Conservation (phyloP, 2,113 vertebrate genomes). For the Hemiscyllium ocellatum region DNA sequence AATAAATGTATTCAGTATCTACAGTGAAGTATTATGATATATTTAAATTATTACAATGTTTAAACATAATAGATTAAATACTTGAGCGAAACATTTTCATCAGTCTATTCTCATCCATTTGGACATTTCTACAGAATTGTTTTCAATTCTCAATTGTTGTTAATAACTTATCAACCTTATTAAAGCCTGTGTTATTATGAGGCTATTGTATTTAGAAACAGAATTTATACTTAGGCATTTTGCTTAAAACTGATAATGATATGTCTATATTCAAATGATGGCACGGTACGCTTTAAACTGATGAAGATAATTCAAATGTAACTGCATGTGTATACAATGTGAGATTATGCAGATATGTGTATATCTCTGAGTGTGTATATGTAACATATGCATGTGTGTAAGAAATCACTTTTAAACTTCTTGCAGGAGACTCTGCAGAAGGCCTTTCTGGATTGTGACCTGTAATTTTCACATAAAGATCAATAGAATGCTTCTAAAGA, state of each 20-base stretch:
- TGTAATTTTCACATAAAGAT: neutral
- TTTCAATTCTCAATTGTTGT: neutral
- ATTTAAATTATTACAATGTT: neutral
- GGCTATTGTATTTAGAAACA: neutral
- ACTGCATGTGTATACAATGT: neutral
- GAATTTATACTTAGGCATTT: neutral
- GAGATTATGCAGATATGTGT: neutral
- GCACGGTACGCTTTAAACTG: neutral
- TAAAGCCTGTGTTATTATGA: neutral
- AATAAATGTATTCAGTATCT: neutral
- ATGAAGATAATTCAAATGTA: neutral
- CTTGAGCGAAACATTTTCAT: neutral
- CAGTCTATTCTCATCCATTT: neutral
- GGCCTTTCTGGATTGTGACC: neutral
- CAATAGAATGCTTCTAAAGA: neutral
- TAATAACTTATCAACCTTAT: neutral
- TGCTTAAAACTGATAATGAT: neutral
- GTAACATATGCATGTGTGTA: neutral
- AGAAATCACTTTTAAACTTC: neutral
- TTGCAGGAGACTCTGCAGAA: neutral
- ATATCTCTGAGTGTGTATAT: neutral
- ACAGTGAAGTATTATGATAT: neutral
- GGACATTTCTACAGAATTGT: neutral
- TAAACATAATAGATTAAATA: neutral
- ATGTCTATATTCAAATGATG: neutral